Base-by-base conservation (phyloP, 2,888 invertebrate species). In the Amphipyra tragopoginis region DNA sequence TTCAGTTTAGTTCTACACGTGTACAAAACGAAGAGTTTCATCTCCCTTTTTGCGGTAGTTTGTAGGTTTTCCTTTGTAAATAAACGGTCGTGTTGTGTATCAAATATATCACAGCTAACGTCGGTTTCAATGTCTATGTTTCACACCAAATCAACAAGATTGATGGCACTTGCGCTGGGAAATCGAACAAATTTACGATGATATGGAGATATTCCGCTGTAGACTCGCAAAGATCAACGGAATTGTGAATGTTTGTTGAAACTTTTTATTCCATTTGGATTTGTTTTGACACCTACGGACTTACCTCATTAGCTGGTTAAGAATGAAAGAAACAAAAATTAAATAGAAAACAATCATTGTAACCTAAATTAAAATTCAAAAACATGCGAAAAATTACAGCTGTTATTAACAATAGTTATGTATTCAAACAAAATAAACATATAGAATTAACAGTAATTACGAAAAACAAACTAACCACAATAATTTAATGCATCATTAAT, bases 101-200 rank as follows among this genome's bases (percentile, higher is more conserved):
- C 44, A 61, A 55, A 67, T 59, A 55, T 47, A 65, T 68, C 43
- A 56, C 40, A 48, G 55, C 48, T 48, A 53, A 39, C 68, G 71
- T 48, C 38, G 33, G 56, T 65, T 69, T 54, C 61, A 56, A 64
- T 69, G 67, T 72, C 69, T 71, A 68, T 72, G 73, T 69, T 75
- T 72, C 64, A 74, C 68, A 72, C 66, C 54, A 60, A 73, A 74
- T 64, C 59, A 60, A 66, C 59, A 75, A 75, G 77, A 81, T 75
- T 77, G 73, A 79, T 81, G 59, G 34, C 50, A 36, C 45, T 65
- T 51, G 34, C 45, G 50, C 38, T 61, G 21, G 52, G 33, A 53
- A 34, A 48, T 50, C 40, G 54, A 69, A 70, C 48, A 13, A 55
- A 62, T 58, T 64, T 51, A 43, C 54, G 14, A 74, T 39, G 38